These are phyloP conservation scores for Sinelater perroti DNA, from an alignment of 2,888 invertebrate genomes.

Conservation along the genomic window DNA sequence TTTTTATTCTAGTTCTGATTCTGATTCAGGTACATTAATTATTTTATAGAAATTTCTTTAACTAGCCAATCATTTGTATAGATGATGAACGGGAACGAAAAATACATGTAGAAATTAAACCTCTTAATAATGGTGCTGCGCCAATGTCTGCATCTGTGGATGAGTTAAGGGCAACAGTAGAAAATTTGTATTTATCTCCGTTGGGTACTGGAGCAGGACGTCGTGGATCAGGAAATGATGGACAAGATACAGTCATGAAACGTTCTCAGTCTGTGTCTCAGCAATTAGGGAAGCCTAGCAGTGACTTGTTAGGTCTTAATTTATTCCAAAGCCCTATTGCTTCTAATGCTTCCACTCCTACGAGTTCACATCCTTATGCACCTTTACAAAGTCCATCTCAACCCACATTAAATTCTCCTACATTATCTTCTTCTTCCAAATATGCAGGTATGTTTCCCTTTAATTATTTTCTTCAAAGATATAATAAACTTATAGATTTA, in stretches of 20 bases:
- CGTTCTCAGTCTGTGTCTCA: slow-evolving; percentile 81
- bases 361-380: slow-evolving; percentile 78
- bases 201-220: slow-evolving; percentile 70
- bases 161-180: slow-evolving; percentile 90
- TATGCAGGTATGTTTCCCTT: slow-evolving; percentile 61
- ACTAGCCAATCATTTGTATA: slow-evolving; percentile 38
- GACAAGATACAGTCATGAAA: slow-evolving; percentile 70
- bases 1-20: slow-evolving; percentile 92
- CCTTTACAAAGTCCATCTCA: slow-evolving; percentile 80
- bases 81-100: slow-evolving; percentile 88
- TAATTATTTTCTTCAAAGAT: neutral
- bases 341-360: slow-evolving; percentile 76
- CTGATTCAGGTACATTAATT: slow-evolving; percentile 68
- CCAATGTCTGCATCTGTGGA: slow-evolving; percentile 96
- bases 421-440: slow-evolving; percentile 63
- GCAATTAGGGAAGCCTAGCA: slow-evolving; percentile 78
- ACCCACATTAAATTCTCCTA: slow-evolving; percentile 74
- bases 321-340: slow-evolving; percentile 82
- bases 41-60: neutral
- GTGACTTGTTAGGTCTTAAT: slow-evolving; percentile 81
- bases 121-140: slow-evolving; percentile 87
- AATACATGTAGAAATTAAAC: slow-evolving; percentile 95
- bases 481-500: slow-evolving; percentile 62
- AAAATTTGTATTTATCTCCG: slow-evolving; percentile 86
- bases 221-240: slow-evolving; percentile 75